A percentile compares a stretch with the other conserved stretches of the same genome.
These are phyloP conservation scores for Stigmatopora argus DNA, from an alignment of 2,113 vertebrate genomes.

Conservation along the genomic window DNA sequence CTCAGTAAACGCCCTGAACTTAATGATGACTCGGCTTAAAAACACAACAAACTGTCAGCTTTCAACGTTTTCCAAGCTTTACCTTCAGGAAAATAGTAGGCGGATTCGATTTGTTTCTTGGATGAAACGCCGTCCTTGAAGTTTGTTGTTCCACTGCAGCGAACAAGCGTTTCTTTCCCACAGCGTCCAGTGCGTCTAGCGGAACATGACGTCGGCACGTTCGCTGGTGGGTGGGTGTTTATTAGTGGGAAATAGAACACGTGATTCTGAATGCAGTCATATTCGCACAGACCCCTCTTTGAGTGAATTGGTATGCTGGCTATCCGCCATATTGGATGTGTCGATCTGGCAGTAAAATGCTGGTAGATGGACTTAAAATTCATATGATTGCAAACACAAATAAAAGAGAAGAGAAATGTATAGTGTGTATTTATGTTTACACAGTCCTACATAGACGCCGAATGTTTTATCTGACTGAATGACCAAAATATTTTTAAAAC, in stretches of 20 bases:
- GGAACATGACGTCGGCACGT: conserved; percentile 41
- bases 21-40: conserved; percentile 22
- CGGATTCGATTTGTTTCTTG: not conserved
- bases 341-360: not conserved
- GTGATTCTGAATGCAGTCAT: conserved; percentile 12
- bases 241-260: not conserved
- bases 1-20: conserved; percentile 20
- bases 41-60: not conserved
- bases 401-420: too few relatives aligned
- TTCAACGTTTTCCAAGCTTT: not conserved
- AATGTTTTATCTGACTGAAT: too few relatives aligned
- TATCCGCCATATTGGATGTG: not conserved
- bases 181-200: conserved; percentile 22
- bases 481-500: too few relatives aligned
- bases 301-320: not conserved
- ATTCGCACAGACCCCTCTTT: not conserved
- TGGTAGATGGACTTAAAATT: too few relatives aligned
- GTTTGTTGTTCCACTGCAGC: conserved; percentile 32
- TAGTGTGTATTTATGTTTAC: too few relatives aligned
- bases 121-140: not conserved
- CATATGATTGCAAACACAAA: too few relatives aligned
- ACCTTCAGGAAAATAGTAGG: conserved; percentile 31
- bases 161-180: conserved; percentile 3
- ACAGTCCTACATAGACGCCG: too few relatives aligned
- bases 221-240: not conserved